Conservation (phyloP, 2,797 vertebrate genomes). For the Gadopsis bispinosus region DNA sequence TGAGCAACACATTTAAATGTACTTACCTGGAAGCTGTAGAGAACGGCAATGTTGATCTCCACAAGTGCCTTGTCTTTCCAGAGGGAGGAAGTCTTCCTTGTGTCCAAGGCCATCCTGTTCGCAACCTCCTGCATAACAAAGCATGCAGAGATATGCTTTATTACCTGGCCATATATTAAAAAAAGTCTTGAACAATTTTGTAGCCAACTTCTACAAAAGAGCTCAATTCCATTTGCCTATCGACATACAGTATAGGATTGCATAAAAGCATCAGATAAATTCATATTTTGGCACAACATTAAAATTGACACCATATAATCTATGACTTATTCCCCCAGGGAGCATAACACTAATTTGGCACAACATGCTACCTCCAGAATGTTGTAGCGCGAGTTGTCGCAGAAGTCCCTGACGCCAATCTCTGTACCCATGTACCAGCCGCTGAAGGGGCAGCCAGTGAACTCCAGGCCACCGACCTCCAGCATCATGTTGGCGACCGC, state of each 20-base stretch:
- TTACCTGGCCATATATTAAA: too few relatives aligned
- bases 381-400: slow-evolving; percentile 96
- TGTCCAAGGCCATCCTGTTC: slow-evolving; percentile 94
- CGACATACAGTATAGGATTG: not conserved
- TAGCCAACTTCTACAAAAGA: not conserved
- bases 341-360: slow-evolving; percentile 35
- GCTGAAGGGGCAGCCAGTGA: slow-evolving; percentile 95
- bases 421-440: slow-evolving; percentile 99
- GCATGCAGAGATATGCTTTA: too few relatives aligned
- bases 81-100: slow-evolving; percentile 94
- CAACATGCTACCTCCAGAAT: slow-evolving; percentile 90
- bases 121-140: slow-evolving; percentile 90
- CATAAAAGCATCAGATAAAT: not conserved
- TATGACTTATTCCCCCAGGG: not conserved
- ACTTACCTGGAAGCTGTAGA: slow-evolving; percentile 96
- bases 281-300: not conserved
- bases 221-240: not conserved
- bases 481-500: slow-evolving; percentile 97
- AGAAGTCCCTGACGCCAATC: slow-evolving; percentile 98
- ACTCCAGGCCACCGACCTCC: slow-evolving; percentile 95
- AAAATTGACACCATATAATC: not conserved
- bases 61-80: slow-evolving; percentile 99
- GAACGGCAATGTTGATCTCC: slow-evolving; percentile 98
- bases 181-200: too few relatives aligned
- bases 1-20: not conserved